Evolutionary conservation across 2,888 invertebrate species (phyloP).

Genomic region (Acleris holmiana): DNA sequence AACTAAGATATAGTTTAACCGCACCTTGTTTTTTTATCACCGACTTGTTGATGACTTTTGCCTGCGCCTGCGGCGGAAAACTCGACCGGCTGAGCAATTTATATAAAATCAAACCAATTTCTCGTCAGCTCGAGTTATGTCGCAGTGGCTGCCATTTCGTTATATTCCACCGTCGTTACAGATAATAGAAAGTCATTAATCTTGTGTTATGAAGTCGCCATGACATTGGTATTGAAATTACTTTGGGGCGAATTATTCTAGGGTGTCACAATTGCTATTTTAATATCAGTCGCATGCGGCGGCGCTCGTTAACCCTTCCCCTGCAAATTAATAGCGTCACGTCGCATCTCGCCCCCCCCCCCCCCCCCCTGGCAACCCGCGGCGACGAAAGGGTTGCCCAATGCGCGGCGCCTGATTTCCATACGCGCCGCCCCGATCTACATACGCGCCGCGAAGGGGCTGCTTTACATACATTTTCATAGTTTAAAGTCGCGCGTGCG

Average conservation of each 20-base stretch:
- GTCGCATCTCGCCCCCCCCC: conserved; percentile 20
- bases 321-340: conserved; percentile 33
- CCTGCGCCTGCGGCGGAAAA: too few relatives aligned
- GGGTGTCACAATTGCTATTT: conserved; percentile 8
- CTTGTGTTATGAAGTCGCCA: background rate
- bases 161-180: too few relatives aligned
- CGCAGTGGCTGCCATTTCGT: too few relatives aligned
- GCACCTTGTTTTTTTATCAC: too few relatives aligned
- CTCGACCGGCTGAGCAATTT: too few relatives aligned
- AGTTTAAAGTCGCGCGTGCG: conserved; percentile 35
- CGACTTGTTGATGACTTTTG: too few relatives aligned
- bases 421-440: conserved; percentile 26
- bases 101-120: too few relatives aligned
- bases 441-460: conserved; percentile 20
- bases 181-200: background rate
- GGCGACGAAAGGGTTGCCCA: conserved; percentile 25
- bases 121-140: too few relatives aligned
- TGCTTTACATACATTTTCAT: conserved; percentile 37
- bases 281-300: conserved; percentile 26
- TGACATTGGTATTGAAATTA: conserved; percentile 1
- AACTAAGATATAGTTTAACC: too few relatives aligned
- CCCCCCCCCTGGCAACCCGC: conserved; percentile 25
- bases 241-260: background rate
- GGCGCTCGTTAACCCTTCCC: conserved; percentile 19
- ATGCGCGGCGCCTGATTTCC: conserved; percentile 29